Evolutionary conservation across 1,140 invertebrate species (phyloP), one percentile per base, ranked within the genome.

Genomic region (Octopus bimaculoides): DNA sequence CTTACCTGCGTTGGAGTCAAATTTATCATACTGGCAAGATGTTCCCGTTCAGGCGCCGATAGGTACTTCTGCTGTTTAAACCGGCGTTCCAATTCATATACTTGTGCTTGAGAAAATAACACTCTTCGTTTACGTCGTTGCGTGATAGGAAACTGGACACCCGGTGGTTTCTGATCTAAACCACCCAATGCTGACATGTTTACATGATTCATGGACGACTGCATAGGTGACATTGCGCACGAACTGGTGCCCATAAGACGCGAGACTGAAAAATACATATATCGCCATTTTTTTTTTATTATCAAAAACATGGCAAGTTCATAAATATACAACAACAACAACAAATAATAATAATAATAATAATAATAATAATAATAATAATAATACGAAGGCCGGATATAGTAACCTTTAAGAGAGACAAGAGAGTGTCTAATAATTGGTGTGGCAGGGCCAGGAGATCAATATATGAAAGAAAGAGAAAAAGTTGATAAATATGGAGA

Each of bases 91-190:
- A 99, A 88, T 88, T 99, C 97, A 89, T 95, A 98, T 0, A 98
- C 99, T 89, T 99, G 98, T 0, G 96, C 94, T 90, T 99, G 99
- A n/a, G 97, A 98, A 89, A 99, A 99, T 0, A 99, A 92, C 0
- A 99, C 97, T 0, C 98, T 93, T 56, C 98, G 93, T 90, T 99
- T 99, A 54, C 98, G 92, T 88, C 88, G 52, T 61, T 78, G 88
- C 17, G 88, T 87, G 6, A 89, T 80, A 5, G 88, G 87, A 80
- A 89, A 88, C 80, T 88, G 87, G 80, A 88, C 86, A 10, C 85
- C 85, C 4, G 81, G 81, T 26, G 82, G 83, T 69, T 84, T 80
- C 10, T 87, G 86, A 75, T 87, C 86, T 10, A 85, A 75, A 52
- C 86, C 84, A 12, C 85, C 83, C 2, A 86, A 80, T 6, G 82